Percentiles rank a stretch among this genome's conserved stretches.
Evolutionary conservation across 2,888 invertebrate species (phyloP).

Genomic region (Gisinianus flammeolus): DNA sequence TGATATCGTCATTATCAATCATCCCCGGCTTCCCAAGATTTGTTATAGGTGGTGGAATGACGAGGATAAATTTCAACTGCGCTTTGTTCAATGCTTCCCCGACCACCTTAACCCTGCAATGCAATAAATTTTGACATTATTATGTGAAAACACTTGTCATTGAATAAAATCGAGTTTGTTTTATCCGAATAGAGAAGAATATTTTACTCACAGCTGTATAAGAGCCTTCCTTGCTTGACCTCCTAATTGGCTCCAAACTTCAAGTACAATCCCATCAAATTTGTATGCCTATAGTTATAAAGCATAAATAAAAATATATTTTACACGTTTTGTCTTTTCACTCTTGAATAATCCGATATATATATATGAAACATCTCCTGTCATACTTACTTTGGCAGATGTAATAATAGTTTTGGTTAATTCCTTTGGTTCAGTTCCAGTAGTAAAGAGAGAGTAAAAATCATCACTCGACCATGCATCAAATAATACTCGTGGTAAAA

Average conservation of each 20-base stretch:
- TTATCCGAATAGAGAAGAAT: too few species aligned
- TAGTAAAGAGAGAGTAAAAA: slow-evolving; percentile 73
- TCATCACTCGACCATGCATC: slow-evolving; percentile 83
- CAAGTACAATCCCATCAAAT: slow-evolving; percentile 89
- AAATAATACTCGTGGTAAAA: slow-evolving; percentile 87
- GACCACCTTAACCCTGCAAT: slow-evolving; percentile 71
- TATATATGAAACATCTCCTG: background rate
- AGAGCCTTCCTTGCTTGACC: slow-evolving; percentile 67
- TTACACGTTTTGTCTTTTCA: background rate
- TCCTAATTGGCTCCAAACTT: slow-evolving; percentile 86
- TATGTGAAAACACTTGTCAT: too few species aligned
- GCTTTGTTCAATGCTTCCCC: slow-evolving; percentile 64
- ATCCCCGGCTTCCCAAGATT: slow-evolving; percentile 64
- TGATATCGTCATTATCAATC: slow-evolving; percentile 77
- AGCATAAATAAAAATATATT: too few species aligned
- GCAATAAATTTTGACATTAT: too few species aligned
- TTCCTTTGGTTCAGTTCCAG: slow-evolving; percentile 71
- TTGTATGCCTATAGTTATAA: slow-evolving; percentile 74
- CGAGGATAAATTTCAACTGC: slow-evolving; percentile 72
- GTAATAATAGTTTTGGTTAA: slow-evolving; percentile 74
- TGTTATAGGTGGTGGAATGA: slow-evolving; percentile 74
- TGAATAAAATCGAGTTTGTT: too few species aligned
- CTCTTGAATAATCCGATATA: background rate
- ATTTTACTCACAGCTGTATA: too few species aligned
- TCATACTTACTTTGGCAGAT: slow-evolving; percentile 63